Evolutionary conservation across 1,140 invertebrate species (phyloP).

Genomic region (Cotesia glomerata): DNA sequence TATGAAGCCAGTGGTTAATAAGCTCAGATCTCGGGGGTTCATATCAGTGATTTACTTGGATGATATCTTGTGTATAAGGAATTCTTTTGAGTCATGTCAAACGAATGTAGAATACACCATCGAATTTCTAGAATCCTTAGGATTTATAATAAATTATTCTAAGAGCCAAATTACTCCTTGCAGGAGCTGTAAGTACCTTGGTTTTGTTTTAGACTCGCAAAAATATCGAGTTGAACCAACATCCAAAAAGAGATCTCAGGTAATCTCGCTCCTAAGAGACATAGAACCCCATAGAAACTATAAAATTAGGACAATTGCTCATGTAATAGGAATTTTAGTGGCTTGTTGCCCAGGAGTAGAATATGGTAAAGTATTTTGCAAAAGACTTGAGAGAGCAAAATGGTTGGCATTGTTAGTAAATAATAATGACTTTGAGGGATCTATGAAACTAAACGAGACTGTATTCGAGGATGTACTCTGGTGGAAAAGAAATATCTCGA

Average conservation of each 20-base stretch:
- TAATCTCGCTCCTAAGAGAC: not conserved
- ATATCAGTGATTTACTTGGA: not conserved
- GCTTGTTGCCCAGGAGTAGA: constrained; percentile 8
- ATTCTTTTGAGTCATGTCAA: not conserved
- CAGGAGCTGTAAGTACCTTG: constrained; percentile 1
- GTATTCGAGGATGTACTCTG: not conserved
- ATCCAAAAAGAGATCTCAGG: not conserved
- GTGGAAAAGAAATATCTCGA: not conserved
- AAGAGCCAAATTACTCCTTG: not conserved
- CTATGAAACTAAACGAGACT: not conserved
- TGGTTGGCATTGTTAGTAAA: constrained; percentile 9
- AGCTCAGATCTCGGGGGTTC: not conserved
- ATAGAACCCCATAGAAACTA: not conserved
- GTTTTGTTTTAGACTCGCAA: constrained; percentile 6
- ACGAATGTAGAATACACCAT: not conserved
- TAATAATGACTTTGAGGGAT: not conserved
- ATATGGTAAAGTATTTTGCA: constrained; percentile 8
- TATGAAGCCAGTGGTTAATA: no score
- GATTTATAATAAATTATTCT: constrained; percentile 11
- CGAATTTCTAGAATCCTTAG: not conserved
- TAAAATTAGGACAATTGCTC: constrained; percentile 14
- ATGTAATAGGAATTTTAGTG: constrained; percentile 15
- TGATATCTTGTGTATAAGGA: not conserved
- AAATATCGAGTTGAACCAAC: not conserved
- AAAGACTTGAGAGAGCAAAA: constrained; percentile 14